Evolutionary conservation across 2,113 vertebrate genomes (phyloP).

Genomic region (Tinamus guttatus): DNA sequence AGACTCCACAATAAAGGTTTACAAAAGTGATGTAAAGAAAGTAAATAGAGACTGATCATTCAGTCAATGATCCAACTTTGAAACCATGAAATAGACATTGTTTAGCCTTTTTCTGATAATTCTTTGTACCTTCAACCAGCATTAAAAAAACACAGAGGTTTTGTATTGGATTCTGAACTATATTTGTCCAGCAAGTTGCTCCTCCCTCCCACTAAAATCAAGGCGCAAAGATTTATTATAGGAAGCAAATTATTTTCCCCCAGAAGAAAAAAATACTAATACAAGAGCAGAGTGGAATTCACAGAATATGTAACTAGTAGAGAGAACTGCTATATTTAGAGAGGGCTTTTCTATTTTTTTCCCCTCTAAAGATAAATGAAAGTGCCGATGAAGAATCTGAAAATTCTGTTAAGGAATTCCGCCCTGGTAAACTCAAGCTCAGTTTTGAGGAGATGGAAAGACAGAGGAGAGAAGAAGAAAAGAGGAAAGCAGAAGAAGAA

Average conservation of each 20-base stretch:
- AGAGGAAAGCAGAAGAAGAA: conserved; percentile 89
- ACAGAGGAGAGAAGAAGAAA: conserved; percentile 89
- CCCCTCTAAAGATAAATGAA: conserved; percentile 61
- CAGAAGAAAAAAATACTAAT: background rate
- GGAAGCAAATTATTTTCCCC: background rate
- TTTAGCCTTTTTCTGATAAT: background rate
- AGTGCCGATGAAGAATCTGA: conserved; percentile 63
- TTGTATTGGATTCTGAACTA: background rate
- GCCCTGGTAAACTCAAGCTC: conserved; percentile 90
- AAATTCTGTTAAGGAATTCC: conserved; percentile 59
- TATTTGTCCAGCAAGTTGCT: background rate
- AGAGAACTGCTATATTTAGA: background rate
- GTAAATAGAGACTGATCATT: background rate
- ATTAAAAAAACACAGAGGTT: background rate
- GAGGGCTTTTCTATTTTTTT: background rate
- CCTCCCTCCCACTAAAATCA: background rate
- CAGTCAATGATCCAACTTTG: background rate
- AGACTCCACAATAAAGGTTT: background rate
- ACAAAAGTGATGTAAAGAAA: background rate
- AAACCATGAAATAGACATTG: background rate
- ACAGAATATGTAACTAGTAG: background rate
- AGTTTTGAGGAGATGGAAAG: conserved; percentile 96
- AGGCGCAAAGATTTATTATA: background rate
- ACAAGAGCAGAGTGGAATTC: background rate
- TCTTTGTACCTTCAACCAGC: background rate